Evolutionary conservation across 2,113 vertebrate species (phyloP), one percentile per base, ranked within the genome.

Genomic region (Morone saxatilis): DNA sequence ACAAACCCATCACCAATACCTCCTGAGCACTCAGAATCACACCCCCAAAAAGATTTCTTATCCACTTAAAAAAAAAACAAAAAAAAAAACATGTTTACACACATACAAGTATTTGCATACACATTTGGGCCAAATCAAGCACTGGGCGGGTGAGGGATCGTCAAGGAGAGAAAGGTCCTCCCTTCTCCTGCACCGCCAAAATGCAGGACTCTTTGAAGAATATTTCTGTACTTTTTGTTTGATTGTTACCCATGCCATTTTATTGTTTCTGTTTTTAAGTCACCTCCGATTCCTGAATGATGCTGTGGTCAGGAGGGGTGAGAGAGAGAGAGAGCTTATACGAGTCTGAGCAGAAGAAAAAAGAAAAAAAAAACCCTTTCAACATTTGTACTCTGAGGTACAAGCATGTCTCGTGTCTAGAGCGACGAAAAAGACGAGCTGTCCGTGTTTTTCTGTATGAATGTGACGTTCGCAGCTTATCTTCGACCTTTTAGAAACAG

Each of bases 1-100:
- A 99, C 96, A 99, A 99, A 93, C 98, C 98, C 86, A 98, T 99
- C 94, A 98, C 97, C 91, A 98, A 97, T 4, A 96, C 95, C 78
- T 98, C 98, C 65, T 99, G 96, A 97, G 92, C 2, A 0, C 67
- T 65, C 41, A 4, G 13, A 51, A 13, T 36, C 76, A 56, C 51
- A 43, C 74, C 16, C 57, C n/a, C 53, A 2, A 31, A 31, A n/a
- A 31, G 2, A 31, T 53, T 60, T 73, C 78, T 51, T 67, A 43
- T 56, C 80, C 68, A 43, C 67, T 60, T 79, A 47, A 47, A 20
- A n/a, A 19, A 45, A 25, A 60, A 48, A 19, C 0, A 54, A 78
- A 70, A 70, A 70, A 70, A 25, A 12, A 68, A 51, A 71, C 68
- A 69, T 45, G 87, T 90, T 87, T 85, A 86, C 85, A 86, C 59